These are phyloP conservation scores for Andrena chrysosceles DNA, from an alignment of 2,888 invertebrate species.

Conservation along the genomic window DNA sequence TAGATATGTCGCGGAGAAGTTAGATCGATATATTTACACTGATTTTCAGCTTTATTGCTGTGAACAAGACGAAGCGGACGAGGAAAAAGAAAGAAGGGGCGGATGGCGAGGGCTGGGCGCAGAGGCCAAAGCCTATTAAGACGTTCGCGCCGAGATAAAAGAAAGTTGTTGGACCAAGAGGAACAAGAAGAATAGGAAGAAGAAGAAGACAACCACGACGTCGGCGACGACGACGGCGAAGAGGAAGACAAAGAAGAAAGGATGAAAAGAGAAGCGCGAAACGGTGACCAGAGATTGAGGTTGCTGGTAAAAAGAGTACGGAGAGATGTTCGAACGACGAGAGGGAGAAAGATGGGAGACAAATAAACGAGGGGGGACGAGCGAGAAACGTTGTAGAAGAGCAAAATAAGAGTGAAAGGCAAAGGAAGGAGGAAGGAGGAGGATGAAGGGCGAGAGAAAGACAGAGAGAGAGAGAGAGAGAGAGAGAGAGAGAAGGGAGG, in stretches of 20 bases:
- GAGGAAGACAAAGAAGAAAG: constrained; percentile 31
- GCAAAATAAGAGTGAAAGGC: constrained; percentile 47
- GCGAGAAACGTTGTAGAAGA: constrained; percentile 19
- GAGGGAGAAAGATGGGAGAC: constrained; percentile 29
- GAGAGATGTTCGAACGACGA: constrained; percentile 25
- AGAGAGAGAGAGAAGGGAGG: constrained; percentile 6
- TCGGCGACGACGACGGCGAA: constrained; percentile 23
- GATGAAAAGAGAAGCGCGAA: constrained; percentile 43
- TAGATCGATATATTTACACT: constrained; percentile 25
- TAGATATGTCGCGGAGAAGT: constrained; percentile 15
- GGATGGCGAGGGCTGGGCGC: constrained; percentile 45
- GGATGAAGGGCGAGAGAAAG: constrained; percentile 24
- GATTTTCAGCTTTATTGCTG: constrained; percentile 4
- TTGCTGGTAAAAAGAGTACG: constrained; percentile 61
- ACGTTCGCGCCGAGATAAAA: constrained; percentile 75
- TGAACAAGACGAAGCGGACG: background rate
- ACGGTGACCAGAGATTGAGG: constrained; percentile 47
- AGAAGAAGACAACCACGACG: constrained; percentile 19
- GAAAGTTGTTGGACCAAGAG: constrained; percentile 67
- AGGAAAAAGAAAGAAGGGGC: background rate
- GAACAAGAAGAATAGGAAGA: constrained; percentile 52
- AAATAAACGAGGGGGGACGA: constrained; percentile 37
- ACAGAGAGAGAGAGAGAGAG: constrained; percentile 34
- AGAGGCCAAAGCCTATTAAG: constrained; percentile 73
- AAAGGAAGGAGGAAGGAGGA: constrained; percentile 60